A percentile compares a stretch with the other conserved stretches of the same genome.
These are phyloP conservation scores for Protaetia brevitarsis DNA, from an alignment of 1,140 invertebrate genomes.

Conservation along the genomic window DNA sequence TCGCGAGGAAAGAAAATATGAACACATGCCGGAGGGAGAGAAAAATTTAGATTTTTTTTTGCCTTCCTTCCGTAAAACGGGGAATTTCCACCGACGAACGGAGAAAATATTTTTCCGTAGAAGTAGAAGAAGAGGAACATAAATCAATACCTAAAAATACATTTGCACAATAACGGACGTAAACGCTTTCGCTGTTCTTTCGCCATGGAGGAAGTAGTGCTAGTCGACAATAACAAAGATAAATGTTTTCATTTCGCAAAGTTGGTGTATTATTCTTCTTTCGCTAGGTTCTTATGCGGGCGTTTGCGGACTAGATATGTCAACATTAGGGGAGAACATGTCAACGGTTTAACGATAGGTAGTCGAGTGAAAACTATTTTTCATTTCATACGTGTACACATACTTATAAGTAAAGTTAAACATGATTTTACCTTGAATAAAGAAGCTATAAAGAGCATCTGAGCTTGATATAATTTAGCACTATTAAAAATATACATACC, in stretches of 20 bases:
- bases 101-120: neutral
- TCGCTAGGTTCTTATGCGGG: neutral
- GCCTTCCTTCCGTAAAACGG: neutral
- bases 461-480: too few species aligned
- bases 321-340: neutral
- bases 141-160: conserved; percentile 10
- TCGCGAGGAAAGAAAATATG: conserved; percentile 10
- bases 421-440: too few species aligned
- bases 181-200: neutral
- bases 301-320: conserved; percentile 3
- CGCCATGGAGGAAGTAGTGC: neutral
- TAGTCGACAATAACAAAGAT: neutral
- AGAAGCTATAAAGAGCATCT: too few species aligned
- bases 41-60: conserved; percentile 7
- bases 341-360: neutral
- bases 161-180: conserved; percentile 11
- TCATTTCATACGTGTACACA: too few species aligned
- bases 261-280: conserved; percentile 4
- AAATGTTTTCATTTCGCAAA: conserved; percentile 5
- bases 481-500: too few species aligned
- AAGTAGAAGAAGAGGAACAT: neutral
- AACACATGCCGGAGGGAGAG: conserved; percentile 2
- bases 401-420: too few species aligned
- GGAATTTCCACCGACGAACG: neutral
- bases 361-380: neutral